A percentile compares a stretch with the other conserved stretches of the same genome.
These are phyloP conservation scores for Aphelinus atriplicis DNA, from an alignment of 1,140 invertebrate species.

Conservation along the genomic window DNA sequence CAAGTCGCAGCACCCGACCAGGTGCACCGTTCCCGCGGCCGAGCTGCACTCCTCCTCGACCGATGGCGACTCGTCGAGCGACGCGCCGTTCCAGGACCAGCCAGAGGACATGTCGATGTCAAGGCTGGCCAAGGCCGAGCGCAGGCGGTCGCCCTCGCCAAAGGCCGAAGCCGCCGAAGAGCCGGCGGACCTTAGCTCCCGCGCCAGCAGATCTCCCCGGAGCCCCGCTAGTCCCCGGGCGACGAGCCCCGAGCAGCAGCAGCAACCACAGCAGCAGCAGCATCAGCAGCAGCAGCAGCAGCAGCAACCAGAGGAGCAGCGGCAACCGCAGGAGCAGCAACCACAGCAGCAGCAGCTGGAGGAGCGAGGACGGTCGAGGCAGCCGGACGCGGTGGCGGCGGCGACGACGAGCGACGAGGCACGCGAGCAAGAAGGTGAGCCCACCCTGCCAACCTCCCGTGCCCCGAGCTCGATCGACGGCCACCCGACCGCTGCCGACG, in stretches of 20 bases:
- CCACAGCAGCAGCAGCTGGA: conserved; percentile 19
- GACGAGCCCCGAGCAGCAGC: conserved; percentile 49
- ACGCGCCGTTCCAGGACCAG: conserved; percentile 69
- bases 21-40: conserved; percentile 75
- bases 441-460: conserved; percentile 61
- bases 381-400: conserved; percentile 44
- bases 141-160: conserved; percentile 50
- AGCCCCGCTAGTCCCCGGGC: conserved; percentile 52
- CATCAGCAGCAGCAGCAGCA: conserved; percentile 6
- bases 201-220: conserved; percentile 55
- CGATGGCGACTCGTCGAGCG: conserved; percentile 75
- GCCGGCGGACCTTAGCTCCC: conserved; percentile 62
- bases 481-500: conserved; percentile 67
- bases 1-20: conserved; percentile 91
- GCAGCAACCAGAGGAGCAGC: conserved; percentile 29
- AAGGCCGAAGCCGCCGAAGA: conserved; percentile 41
- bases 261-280: conserved; percentile 34
- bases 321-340: conserved; percentile 41
- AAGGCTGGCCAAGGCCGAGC: conserved; percentile 56
- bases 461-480: conserved; percentile 70
- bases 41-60: conserved; percentile 66
- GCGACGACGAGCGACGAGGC: conserved; percentile 57
- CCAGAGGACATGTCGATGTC: conserved; percentile 72
- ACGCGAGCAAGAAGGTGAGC: conserved; percentile 64
- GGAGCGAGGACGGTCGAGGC: conserved; percentile 28